phyloP scores from a whole-genome alignment of 2,113 vertebrate genomes.

The Fukomys damarensis region DNA sequence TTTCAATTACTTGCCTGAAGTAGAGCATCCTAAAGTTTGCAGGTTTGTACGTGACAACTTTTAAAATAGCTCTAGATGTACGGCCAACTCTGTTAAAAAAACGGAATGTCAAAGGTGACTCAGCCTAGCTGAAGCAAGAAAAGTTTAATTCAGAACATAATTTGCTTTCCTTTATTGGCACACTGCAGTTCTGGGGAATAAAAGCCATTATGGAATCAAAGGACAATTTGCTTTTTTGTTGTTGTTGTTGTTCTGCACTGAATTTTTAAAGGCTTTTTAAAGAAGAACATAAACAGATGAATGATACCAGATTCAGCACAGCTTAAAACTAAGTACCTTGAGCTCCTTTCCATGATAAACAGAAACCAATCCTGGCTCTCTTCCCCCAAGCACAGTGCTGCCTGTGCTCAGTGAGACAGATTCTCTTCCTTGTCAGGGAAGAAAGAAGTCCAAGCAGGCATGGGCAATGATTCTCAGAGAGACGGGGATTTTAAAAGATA shows the following conservation, averaged over 20 bases:
- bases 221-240: conserved; percentile 80
- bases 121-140: conserved; percentile 72
- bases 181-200: conserved; percentile 78
- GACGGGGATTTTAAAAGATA: conserved; percentile 29
- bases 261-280: conserved; percentile 77
- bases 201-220: conserved; percentile 81
- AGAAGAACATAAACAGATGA: conserved; percentile 80
- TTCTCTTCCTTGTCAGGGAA: conserved; percentile 17
- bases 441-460: background rate
- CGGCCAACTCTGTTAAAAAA: conserved; percentile 33
- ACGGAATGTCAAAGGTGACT: conserved; percentile 78
- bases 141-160: conserved; percentile 81
- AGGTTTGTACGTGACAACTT: conserved; percentile 70
- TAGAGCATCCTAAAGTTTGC: conserved; percentile 71
- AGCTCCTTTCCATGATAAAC: conserved; percentile 76
- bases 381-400: conserved; percentile 51
- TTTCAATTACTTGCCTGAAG: conserved; percentile 69
- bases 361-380: conserved; percentile 72
- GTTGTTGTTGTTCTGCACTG: conserved; percentile 75
- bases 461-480: background rate
- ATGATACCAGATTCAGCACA: conserved; percentile 76
- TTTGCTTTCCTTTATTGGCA: conserved; percentile 82
- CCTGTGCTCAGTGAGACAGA: conserved; percentile 20
- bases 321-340: conserved; percentile 79
- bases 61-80: conserved; percentile 72